Conservation (phyloP, 2,797 vertebrate genomes). For the Cossypha niveicapilla region DNA sequence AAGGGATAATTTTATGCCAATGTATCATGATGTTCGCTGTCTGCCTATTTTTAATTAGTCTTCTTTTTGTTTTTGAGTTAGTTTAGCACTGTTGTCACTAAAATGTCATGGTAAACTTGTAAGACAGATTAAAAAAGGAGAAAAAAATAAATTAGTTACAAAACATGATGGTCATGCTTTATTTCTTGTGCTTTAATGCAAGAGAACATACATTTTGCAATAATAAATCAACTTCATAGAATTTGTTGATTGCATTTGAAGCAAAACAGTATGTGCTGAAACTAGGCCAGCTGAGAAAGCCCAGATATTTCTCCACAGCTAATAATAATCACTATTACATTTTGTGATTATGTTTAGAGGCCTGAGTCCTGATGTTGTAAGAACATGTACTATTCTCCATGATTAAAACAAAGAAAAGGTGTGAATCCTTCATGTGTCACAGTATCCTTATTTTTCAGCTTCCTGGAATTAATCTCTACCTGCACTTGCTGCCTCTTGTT, state of each 20-base stretch:
- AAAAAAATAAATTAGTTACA: conserved; percentile 63
- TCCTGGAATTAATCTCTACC: neutral
- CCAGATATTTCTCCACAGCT: neutral
- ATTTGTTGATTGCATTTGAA: conserved; percentile 55
- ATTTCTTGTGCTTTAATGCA: conserved; percentile 54
- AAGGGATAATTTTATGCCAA: conserved; percentile 56
- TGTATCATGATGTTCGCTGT: conserved; percentile 29
- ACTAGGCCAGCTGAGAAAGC: conserved; percentile 41
- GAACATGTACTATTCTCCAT: neutral
- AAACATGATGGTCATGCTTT: conserved; percentile 68
- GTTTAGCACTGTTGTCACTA: conserved; percentile 60
- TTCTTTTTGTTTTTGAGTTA: conserved; percentile 47
- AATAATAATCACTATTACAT: neutral
- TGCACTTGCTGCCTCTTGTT: neutral
- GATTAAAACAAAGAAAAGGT: neutral
- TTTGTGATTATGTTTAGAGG: neutral
- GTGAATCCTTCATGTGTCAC: neutral
- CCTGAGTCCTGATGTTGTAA: neutral
- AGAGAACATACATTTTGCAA: conserved; percentile 54
- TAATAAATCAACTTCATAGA: conserved; percentile 45
- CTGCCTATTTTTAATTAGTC: conserved; percentile 64
- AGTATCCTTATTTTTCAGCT: neutral
- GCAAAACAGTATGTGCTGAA: neutral
- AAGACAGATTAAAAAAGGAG: conserved; percentile 58
- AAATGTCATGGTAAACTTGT: conserved; percentile 68